Conservation (phyloP, 1,140 invertebrate species). For the Liolophura sinensis region DNA sequence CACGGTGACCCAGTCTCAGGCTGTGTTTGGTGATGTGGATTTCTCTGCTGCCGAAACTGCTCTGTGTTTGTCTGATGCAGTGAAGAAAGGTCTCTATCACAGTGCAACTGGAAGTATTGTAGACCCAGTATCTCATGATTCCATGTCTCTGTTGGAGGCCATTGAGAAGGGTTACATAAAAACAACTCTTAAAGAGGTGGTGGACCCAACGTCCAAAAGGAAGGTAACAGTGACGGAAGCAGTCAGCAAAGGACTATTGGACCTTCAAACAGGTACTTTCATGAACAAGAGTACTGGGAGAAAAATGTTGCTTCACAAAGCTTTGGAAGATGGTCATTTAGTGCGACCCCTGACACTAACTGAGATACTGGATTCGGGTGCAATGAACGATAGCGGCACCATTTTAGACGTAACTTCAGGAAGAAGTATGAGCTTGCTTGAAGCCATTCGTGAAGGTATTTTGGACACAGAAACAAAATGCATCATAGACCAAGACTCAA, state of each 20-base stretch:
- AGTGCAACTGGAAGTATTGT: slow-evolving; percentile 62
- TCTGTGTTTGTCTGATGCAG: slow-evolving; percentile 75
- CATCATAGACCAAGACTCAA: slow-evolving; percentile 73
- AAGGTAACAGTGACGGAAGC: slow-evolving; percentile 48
- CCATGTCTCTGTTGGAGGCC: slow-evolving; percentile 72
- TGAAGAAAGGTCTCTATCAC: slow-evolving; percentile 66
- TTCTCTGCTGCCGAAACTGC: slow-evolving; percentile 56
- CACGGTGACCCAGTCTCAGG: slow-evolving; percentile 45
- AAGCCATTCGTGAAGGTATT: slow-evolving; percentile 82
- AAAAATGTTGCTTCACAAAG: slow-evolving; percentile 78
- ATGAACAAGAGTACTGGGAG: slow-evolving; percentile 74
- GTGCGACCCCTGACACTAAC: slow-evolving; percentile 88
- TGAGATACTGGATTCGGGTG: slow-evolving; percentile 66
- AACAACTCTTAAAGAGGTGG: slow-evolving; percentile 64
- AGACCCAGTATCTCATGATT: slow-evolving; percentile 75
- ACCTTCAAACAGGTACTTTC: slow-evolving; percentile 65
- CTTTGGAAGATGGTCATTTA: slow-evolving; percentile 76
- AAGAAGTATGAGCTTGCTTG: slow-evolving; percentile 75
- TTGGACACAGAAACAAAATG: slow-evolving; percentile 85
- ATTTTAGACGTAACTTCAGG: slow-evolving; percentile 80
- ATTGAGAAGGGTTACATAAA: slow-evolving; percentile 71
- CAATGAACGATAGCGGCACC: slow-evolving; percentile 67
- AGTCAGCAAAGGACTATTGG: slow-evolving; percentile 42
- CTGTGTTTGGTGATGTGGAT: slow-evolving; percentile 62
- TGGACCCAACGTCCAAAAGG: slow-evolving; percentile 32